Evolutionary conservation across 1,140 invertebrate species (phyloP).

Genomic region (Euwallacea similis): DNA sequence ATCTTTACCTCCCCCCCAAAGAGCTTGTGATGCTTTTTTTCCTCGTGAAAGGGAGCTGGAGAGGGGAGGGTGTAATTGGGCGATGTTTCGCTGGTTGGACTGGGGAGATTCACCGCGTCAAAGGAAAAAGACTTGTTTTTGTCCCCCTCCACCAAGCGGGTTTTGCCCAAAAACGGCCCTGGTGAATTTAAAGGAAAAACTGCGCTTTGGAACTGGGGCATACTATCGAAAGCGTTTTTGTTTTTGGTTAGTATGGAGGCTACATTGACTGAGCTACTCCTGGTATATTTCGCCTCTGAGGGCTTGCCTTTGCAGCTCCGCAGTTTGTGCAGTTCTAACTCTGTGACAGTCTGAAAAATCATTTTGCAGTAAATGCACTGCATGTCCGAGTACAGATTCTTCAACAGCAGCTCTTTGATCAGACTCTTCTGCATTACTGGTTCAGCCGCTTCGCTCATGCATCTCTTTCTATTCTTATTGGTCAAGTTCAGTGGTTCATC

Average conservation of each 20-base stretch:
- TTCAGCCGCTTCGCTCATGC: conserved; percentile 57
- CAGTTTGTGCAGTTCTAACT: conserved; percentile 52
- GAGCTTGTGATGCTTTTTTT: conserved; percentile 63
- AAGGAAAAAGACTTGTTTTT: conserved; percentile 53
- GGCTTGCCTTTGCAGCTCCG: conserved; percentile 51
- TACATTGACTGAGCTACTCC: conserved; percentile 53
- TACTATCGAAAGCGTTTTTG: conserved; percentile 52
- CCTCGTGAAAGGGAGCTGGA: conserved; percentile 41
- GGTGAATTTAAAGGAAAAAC: conserved; percentile 70
- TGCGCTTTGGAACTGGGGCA: conserved; percentile 51
- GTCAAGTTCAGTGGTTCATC: conserved; percentile 70
- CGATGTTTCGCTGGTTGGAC: conserved; percentile 16
- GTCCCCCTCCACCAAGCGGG: conserved; percentile 69
- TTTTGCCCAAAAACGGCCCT: conserved; percentile 76
- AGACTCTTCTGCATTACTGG: conserved; percentile 54
- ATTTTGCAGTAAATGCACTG: conserved; percentile 53
- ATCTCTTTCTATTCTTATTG: conserved; percentile 64
- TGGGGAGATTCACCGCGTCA: conserved; percentile 45
- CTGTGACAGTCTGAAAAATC: conserved; percentile 54
- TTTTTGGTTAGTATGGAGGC: conserved; percentile 54
- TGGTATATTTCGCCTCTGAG: conserved; percentile 45
- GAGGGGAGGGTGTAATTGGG: conserved; percentile 39
- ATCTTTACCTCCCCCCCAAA: conserved; percentile 80
- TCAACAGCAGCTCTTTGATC: conserved; percentile 81
- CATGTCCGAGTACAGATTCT: conserved; percentile 55